phyloP scores from a whole-genome alignment of 2,113 vertebrate species.

The Laticauda laticaudata region DNA sequence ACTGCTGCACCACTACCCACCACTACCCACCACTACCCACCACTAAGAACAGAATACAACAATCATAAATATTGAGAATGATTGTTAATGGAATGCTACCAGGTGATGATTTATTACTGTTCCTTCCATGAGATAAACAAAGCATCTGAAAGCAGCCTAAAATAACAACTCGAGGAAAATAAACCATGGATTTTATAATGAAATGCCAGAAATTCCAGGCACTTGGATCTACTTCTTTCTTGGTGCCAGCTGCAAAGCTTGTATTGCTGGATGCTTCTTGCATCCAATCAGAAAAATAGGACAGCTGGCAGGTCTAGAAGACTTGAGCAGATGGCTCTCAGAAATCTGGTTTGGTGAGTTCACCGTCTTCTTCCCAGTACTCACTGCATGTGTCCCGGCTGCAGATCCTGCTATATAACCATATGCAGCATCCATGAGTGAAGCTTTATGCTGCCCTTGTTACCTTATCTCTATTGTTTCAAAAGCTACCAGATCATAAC shows the following conservation, averaged over 20 bases:
- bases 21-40: no score
- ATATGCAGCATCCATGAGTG: background rate
- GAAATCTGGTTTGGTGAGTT: background rate
- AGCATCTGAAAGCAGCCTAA: constrained; percentile 17
- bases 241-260: background rate
- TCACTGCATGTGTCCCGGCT: background rate
- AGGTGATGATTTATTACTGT: constrained; percentile 10
- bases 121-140: constrained; percentile 21
- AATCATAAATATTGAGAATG: background rate
- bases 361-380: background rate
- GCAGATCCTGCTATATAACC: background rate
- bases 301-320: background rate
- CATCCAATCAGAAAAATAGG: background rate
- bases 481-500: background rate
- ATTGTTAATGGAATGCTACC: background rate
- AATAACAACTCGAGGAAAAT: background rate
- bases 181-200: constrained; percentile 13
- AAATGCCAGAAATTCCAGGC: background rate
- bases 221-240: constrained; percentile 17
- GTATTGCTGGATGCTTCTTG: background rate
- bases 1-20: no score
- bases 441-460: background rate
- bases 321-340: constrained; percentile 11
- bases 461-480: background rate
- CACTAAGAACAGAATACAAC: background rate